Evolutionary conservation across 2,797 vertebrate genomes (phyloP).

Genomic region (Buphagus erythrorhynchus): DNA sequence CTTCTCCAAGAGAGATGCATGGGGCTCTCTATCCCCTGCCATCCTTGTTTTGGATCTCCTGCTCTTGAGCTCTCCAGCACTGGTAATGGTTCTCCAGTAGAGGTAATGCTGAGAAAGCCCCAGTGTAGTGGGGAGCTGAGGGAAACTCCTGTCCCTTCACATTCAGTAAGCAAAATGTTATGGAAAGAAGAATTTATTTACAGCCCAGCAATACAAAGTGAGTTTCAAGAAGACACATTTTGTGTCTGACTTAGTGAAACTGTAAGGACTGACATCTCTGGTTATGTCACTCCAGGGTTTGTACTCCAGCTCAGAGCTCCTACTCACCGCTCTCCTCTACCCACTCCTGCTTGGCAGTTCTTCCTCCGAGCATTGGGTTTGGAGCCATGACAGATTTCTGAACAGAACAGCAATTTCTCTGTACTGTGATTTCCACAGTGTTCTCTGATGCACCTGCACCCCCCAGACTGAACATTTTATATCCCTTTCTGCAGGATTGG

Average conservation of each 20-base stretch:
- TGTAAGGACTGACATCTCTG: background rate
- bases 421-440: background rate
- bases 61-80: background rate
- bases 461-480: background rate
- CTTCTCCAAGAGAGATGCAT: background rate
- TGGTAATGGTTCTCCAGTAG: background rate
- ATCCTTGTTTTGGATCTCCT: background rate
- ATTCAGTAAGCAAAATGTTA: background rate
- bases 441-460: background rate
- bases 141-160: background rate
- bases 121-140: background rate
- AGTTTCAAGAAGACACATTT: background rate
- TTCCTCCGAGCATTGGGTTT: background rate
- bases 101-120: background rate
- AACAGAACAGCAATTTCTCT: background rate
- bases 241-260: background rate
- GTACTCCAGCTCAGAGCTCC: background rate
- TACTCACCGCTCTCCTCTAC: background rate
- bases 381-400: background rate
- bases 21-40: background rate
- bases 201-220: background rate
- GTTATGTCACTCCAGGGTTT: background rate
- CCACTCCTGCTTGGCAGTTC: background rate
- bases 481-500: background rate
- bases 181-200: background rate